These are phyloP conservation scores for Micoletzkya japonica DNA, from an alignment of 2,888 invertebrate species.

Conservation along the genomic window DNA sequence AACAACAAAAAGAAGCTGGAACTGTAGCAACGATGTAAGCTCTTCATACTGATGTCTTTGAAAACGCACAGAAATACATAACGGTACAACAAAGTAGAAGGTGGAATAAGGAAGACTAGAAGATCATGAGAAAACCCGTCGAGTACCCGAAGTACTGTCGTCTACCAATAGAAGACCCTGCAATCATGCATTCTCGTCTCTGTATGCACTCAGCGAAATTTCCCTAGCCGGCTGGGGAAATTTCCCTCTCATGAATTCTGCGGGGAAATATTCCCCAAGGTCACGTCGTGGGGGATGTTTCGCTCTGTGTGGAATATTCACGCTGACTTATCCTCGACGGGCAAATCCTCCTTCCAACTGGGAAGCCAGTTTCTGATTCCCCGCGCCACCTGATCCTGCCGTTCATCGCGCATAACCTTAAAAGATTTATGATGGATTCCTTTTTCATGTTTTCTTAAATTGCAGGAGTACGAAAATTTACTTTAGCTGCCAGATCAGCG, in stretches of 20 bases:
- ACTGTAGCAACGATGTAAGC: too few relatives aligned
- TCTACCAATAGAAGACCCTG: conserved; percentile 18
- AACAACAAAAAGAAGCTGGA: too few relatives aligned
- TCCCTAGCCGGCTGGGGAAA: too few relatives aligned
- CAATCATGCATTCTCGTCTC: not conserved
- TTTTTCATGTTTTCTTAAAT: not conserved
- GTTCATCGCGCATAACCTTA: conserved; percentile 9
- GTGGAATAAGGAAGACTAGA: too few relatives aligned
- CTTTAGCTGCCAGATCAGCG: conserved; percentile 12
- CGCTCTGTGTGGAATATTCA: not conserved
- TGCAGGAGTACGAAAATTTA: not conserved
- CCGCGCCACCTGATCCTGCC: not conserved
- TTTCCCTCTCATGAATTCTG: not conserved
- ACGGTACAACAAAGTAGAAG: too few relatives aligned
- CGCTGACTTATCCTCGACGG: conserved; percentile 3
- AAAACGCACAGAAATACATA: too few relatives aligned
- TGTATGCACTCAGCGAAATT: not conserved
- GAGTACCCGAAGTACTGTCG: too few relatives aligned
- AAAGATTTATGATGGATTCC: not conserved
- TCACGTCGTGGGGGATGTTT: too few relatives aligned
- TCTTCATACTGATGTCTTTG: too few relatives aligned
- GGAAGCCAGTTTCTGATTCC: conserved; percentile 19
- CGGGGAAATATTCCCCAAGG: too few relatives aligned
- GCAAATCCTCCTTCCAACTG: conserved; percentile 2
- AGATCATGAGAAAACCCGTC: too few relatives aligned